Evolutionary conservation across 2,113 vertebrate species (phyloP), one percentile per base, ranked within the genome.

Genomic region (Engystomops pustulosus): DNA sequence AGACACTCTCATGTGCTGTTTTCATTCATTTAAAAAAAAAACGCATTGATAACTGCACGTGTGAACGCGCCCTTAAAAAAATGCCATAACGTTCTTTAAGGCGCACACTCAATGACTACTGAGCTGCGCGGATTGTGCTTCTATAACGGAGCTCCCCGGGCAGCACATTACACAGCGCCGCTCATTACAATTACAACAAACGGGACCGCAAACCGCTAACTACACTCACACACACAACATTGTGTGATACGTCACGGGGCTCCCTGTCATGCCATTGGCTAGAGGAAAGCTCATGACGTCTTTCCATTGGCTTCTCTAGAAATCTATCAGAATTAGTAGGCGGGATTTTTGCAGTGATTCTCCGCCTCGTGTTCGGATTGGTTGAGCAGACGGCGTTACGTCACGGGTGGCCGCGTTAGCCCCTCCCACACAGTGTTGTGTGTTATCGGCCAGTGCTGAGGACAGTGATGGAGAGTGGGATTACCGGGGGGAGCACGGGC

Each of bases 391-490:
- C 15, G n/a, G 10, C 6, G 30, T 1, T 18, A 72, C 80, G 68
- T 82, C 80, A 53, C 51, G 11, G 68, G 27, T 23, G 17, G n/a
- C 65, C 10, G 12, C 2, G n/a, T 18, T 27, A 12, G 41, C 17
- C 44, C 71, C 81, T n/a, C 70, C 81, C 44, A 15, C 18, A 20
- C 15, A 23, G 41, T 25, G 12, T 68, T 76, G 58, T 67, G 71
- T 23, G 41, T n/a, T n/a, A 25, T 71, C 36, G 72, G 55, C 72
- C 58, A 84, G 81, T 25, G 23, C 38, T 17, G 72, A 25, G 71
- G 81, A 68, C 36, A 81, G 62, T 65, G 81, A 68, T 81, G 70
- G 81, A 83, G 81, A 71, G n/a, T 5, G 69, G 53, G 69, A 47
- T 75, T 47, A 75, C 17, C 53, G 70, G 70, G 79, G 41, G 62